These are phyloP conservation scores for Caenorhabditis inopinata DNA, from an alignment of 1,140 invertebrate species.

Conservation along the genomic window DNA sequence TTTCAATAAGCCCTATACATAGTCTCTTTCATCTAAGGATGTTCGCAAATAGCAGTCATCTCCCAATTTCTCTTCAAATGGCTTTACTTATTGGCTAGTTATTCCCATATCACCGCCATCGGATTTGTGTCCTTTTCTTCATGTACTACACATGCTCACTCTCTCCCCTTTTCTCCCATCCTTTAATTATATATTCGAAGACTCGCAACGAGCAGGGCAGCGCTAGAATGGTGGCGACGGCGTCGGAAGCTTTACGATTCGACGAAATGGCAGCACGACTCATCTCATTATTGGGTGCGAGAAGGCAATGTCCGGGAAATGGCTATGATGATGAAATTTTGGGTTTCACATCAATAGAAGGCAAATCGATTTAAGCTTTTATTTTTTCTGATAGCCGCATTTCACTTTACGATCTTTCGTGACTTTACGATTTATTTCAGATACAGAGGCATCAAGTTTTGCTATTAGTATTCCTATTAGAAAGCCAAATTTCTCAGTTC, in stretches of 20 bases:
- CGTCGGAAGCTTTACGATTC: conserved; percentile 29
- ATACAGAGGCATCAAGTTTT: no score
- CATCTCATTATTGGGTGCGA: conserved; percentile 32
- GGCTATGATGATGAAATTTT: conserved; percentile 30
- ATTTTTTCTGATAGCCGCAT: neutral
- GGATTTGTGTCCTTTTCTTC: conserved; percentile 7
- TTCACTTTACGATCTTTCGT: no score
- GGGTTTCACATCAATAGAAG: neutral
- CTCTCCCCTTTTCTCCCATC: neutral
- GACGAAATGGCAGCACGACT: conserved; percentile 22
- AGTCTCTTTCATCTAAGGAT: neutral
- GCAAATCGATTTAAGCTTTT: neutral
- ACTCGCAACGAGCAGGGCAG: neutral
- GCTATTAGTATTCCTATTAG: no score
- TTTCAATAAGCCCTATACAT: neutral
- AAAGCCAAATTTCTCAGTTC: no score
- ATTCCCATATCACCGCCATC: neutral
- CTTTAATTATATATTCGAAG: conserved; percentile 33
- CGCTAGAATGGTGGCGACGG: conserved; percentile 1
- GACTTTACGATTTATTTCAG: no score
- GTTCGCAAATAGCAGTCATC: neutral
- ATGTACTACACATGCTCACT: conserved; percentile 13
- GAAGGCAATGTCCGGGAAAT: neutral
- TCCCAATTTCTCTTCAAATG: neutral
- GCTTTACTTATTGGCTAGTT: neutral